phyloP scores from a whole-genome alignment of 2,113 vertebrate genomes.

The Entomyzon cyanotis region DNA sequence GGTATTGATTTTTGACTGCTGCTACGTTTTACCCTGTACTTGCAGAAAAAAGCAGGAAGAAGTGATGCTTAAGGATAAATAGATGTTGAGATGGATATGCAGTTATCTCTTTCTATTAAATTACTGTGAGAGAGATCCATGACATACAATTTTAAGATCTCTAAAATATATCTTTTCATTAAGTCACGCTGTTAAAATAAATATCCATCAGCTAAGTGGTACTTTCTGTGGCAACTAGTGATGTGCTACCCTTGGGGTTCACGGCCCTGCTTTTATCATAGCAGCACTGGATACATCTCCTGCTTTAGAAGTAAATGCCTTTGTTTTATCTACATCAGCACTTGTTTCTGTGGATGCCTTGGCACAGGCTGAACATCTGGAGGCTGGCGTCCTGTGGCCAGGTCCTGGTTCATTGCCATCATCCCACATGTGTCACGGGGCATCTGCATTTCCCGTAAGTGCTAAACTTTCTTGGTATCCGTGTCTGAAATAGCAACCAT shows the following conservation, averaged over 20 bases:
- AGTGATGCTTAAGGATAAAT: not conserved
- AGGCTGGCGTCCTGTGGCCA: not conserved
- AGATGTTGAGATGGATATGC: not conserved
- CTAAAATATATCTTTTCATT: slow-evolving; percentile 11
- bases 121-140: not conserved
- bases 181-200: slow-evolving; percentile 13
- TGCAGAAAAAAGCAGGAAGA: not conserved
- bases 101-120: not conserved
- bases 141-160: not conserved
- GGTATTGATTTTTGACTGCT: not conserved
- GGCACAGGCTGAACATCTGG: not conserved
- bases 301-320: not conserved
- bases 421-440: not conserved
- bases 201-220: not conserved
- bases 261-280: not conserved
- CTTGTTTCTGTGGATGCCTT: not conserved
- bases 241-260: not conserved
- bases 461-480: not conserved
- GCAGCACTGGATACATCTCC: not conserved
- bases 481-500: not conserved
- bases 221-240: not conserved
- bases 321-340: not conserved
- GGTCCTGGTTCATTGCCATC: not conserved
- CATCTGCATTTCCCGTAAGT: not conserved
- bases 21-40: not conserved